Base-by-base conservation (phyloP, 2,888 invertebrate genomes). In the Odontothrips loti region DNA sequence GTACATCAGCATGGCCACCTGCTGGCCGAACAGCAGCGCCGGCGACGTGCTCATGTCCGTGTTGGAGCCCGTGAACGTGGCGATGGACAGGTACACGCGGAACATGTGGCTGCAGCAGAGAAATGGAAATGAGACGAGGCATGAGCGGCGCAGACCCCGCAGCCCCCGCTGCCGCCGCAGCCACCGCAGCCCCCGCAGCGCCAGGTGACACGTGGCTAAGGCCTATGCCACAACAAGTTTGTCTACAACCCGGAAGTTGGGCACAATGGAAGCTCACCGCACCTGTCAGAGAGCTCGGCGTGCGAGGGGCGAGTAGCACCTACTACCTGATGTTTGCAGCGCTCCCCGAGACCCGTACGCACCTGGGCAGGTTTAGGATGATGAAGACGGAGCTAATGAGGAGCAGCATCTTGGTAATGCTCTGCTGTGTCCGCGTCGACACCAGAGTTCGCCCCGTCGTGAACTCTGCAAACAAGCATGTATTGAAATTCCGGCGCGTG, bases 321-420 rank as follows among this genome's bases (percentile, higher is more conserved):
- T 43, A 43, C 6, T 43, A 43, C 34, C 34, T 6, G 6, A 4
- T 43, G 34, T 43, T 43, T 43, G 34, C 80, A 9, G 12, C 48
- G 0, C 34, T 43, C 34, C 34, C 34, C n/a, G n/a, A 43, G 34
- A 43, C 34, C 34, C 34, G 2, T 43, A 48, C 85, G 87, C 87
- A 91, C 91, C 91, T 91, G 79, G 92, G 92, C 80, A 91, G 86
- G 86, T 92, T 92, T 51, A 93, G 87, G 1, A 91, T 86, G 29
- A 92, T 88, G 85, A 92, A 92, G 11, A 91, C 91, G 0, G 91
- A 89, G n/a, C 92, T 92, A 80, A 92, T 91, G 4, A 92, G 87
- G 0, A 92, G 87, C 29, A 92, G 87, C 90, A 92, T 92, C 86
- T 92, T 91, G n/a, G 92, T 92, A 51, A 92, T 90, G 84, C 88